Base-by-base conservation (phyloP, 2,113 vertebrate genomes). In the Gymnarchus niloticus region DNA sequence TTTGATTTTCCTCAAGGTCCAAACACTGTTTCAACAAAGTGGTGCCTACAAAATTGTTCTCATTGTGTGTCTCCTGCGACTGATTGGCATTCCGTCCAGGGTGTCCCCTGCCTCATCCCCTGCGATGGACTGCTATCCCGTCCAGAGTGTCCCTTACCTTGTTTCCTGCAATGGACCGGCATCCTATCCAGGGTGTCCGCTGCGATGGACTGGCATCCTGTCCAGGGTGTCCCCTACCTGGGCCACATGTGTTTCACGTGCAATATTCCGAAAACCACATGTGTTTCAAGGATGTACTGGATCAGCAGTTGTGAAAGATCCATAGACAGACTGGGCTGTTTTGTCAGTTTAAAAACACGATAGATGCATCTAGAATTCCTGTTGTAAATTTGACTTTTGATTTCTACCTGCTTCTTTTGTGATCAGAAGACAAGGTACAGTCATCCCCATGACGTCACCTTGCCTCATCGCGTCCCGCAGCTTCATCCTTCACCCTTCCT, bases 311-410 rank as follows among this genome's bases (percentile, higher is more conserved):
- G 41, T 73, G 65, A 33, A 28, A 41, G 65, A 41, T n/a, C n/a
- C n/a, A n/a, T 19, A 21, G 28, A 65, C 19, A 41, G 41, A 41
- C 41, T 37, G 65, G 14, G 12, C 65, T 73, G 12, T 73, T 73
- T 73, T 41, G 4, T 73, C 65, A 41, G 65, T 33, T 19, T 41
- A 33, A 73, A 37, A 73, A 41, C 28, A 73, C 41, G 33, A 73
- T 37, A 73, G 41, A 73, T 41, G 19, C 12, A 37, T 33, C 41
- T 41, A 73, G 14, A 73, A 41, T 73, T 73, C 65, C 33, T 73
- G 41, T 73, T 73, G 65, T 73, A 41, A 73, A 73, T 73, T 73
- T 41, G 65, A 73, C 33, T 73, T 73, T 33, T 73, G 65, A n/a
- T n/a, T n/a, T 73, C 19, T 73, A 73, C 41, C 28, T 1, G 33